Base-by-base conservation (phyloP, 2,888 invertebrate genomes). In the Didymodactylos carnosus region DNA sequence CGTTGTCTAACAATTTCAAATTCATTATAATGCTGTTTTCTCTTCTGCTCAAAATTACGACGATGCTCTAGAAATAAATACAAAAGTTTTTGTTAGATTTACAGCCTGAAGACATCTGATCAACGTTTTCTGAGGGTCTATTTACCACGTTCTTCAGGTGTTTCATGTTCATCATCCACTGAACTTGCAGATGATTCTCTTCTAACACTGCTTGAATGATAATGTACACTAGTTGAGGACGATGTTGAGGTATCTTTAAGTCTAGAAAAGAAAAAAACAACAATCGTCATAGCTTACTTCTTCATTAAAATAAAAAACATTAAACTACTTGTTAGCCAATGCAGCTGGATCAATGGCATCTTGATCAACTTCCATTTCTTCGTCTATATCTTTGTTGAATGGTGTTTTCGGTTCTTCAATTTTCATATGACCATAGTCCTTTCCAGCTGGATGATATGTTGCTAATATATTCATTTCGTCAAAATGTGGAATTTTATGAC, bases 381-480 rank as follows among this genome's bases (percentile, higher is more conserved):
- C 62, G 7, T 62, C 62, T 3, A 62, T 62, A 35, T n/a, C 35
- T 35, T 62, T 35, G 35, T 62, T 62, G 35, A 87, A 91, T 0
- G 98, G 98, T 39, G 98, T 98, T 84, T 95, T 95, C 2, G 98
- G 97, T 84, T 98, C 98, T 73, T 84, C 83, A 40, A 86, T 85
- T 80, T 97, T 98, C 94, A 97, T 97, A 81, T 94, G 94, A 11
- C 98, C 98, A 84, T 99, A 98, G 85, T 97, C 97, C 85, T 98
- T 99, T 83, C 93, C 93, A 29, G 91, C 87, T 51, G 98, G 98
- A 86, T 98, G 98, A 80, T 94, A 88, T 1, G 98, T 98, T 78
- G 94, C 94, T 79, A 97, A 87, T 78, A 98, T 97, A 85, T 98
- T 98, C 88, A 94, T 91, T 86, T 98, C 98, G 84, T 98, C 98